Evolutionary conservation across 2,888 invertebrate genomes (phyloP).

Genomic region (Ormyrus labotus): DNA sequence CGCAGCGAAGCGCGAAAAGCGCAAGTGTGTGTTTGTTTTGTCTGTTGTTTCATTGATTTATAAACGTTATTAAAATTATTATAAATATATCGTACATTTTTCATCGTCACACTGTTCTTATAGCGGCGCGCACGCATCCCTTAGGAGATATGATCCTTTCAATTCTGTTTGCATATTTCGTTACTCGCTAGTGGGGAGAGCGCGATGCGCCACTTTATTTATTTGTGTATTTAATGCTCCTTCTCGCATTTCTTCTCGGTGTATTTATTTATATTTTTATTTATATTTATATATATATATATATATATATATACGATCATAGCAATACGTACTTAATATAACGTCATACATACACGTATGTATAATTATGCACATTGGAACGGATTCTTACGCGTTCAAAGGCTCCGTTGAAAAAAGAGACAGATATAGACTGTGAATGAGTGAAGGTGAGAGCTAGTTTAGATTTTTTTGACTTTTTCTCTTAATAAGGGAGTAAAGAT

Average conservation of each 20-base stretch:
- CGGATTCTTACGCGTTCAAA: slow-evolving; percentile 70
- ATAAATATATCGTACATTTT: slow-evolving; percentile 75
- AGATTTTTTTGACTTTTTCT: slow-evolving; percentile 35
- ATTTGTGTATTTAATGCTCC: slow-evolving; percentile 40
- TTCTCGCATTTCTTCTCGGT: slow-evolving; percentile 56
- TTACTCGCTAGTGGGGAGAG: slow-evolving; percentile 37
- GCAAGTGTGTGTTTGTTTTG: slow-evolving; percentile 50
- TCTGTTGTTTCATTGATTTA: slow-evolving; percentile 67
- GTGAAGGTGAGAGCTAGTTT: slow-evolving; percentile 46
- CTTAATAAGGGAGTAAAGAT: slow-evolving; percentile 43
- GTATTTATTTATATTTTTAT: slow-evolving; percentile 55
- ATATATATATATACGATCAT: slow-evolving; percentile 61
- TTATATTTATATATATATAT: slow-evolving; percentile 52
- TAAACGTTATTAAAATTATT: slow-evolving; percentile 75
- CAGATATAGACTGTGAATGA: slow-evolving; percentile 45
- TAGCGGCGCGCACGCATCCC: slow-evolving; percentile 62
- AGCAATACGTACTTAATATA: slow-evolving; percentile 73
- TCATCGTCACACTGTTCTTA: slow-evolving; percentile 58
- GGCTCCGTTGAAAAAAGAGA: slow-evolving; percentile 57
- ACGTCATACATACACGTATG: slow-evolving; percentile 65
- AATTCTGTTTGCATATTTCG: slow-evolving; percentile 38
- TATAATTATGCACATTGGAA: slow-evolving; percentile 69
- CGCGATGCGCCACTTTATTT: slow-evolving; percentile 34
- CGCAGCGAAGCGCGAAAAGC: slow-evolving; percentile 40
- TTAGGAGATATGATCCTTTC: slow-evolving; percentile 45